Evolutionary conservation across 2,888 invertebrate genomes (phyloP), one percentile per base, ranked within the genome.

Genomic region (Pheosia gnoma): DNA sequence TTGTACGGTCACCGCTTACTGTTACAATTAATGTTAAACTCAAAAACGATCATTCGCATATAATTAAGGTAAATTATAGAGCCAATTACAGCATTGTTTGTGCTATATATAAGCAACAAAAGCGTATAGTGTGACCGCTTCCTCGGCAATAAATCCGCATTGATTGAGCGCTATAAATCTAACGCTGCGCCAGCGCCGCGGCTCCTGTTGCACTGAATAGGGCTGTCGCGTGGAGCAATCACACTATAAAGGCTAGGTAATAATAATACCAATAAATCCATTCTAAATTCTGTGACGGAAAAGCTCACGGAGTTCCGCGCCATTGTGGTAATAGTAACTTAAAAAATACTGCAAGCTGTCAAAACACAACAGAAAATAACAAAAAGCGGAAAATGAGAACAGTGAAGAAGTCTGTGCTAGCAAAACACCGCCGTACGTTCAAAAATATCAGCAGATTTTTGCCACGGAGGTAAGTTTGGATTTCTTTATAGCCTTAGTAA

Each of bases 111-210:
- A 84, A 75, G 71, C 67, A 86, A 90, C 90, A 90, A 91, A 89
- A 90, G 80, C 84, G 83, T 78, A 25, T 25, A 80, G 71, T 79
- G 63, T 73, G 75, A 81, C 73, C 84, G 83, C 91, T 92, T 92
- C 91, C 92, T 89, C 79, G 82, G 89, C 90, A 86, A 92, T 93
- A 93, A 93, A 93, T 93, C 92, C 91, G 91, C 92, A 93, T 93
- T 93, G 93, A 93, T 93, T 92, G 93, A 91, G 84, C 81, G 88
- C 90, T 86, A 91, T 93, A 93, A 93, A 93, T 93, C 89, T 89
- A 83, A 78, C 76, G 77, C 76, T 80, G 85, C 85, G 86, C 86
- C 80, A 78, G 86, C 87, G 84, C 85, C 82, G 84, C 69, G 68
- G 73, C 85, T 86, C 83, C 80, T 77, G 83, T 85, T 85, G 81